Percentiles rank a stretch among this genome's conserved stretches.
These are phyloP conservation scores for Nematopogon swammerdamellus DNA, from an alignment of 2,888 invertebrate genomes.

Conservation along the genomic window DNA sequence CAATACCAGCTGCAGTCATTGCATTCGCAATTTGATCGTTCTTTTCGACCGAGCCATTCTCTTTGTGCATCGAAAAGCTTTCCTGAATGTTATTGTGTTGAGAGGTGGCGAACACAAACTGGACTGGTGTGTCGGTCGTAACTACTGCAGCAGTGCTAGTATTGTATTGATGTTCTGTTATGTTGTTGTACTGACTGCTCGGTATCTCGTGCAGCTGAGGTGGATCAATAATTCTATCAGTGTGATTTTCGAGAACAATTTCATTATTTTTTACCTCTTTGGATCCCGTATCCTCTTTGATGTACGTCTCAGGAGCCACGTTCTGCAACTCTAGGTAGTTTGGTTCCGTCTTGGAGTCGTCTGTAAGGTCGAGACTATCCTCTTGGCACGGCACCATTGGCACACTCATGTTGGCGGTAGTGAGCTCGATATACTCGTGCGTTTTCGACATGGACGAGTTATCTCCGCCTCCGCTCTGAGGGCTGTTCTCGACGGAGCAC, in stretches of 20 bases:
- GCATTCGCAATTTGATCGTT: slow-evolving; percentile 44
- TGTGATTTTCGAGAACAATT: neutral
- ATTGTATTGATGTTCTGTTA: neutral
- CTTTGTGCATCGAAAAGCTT: slow-evolving; percentile 12
- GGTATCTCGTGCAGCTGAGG: neutral
- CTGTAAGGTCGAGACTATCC: neutral
- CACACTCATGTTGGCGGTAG: slow-evolving; percentile 37
- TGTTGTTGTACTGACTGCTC: neutral
- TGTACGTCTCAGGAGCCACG: neutral
- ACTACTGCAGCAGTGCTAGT: neutral
- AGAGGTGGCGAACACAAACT: slow-evolving; percentile 9
- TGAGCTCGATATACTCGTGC: slow-evolving; percentile 41
- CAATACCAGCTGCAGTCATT: slow-evolving; percentile 45
- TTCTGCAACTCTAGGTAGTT: neutral
- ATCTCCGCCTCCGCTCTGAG: slow-evolving; percentile 24
- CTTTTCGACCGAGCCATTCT: slow-evolving; percentile 27
- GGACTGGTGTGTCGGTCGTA: slow-evolving; percentile 4
- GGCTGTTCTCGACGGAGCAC: slow-evolving; percentile 36
- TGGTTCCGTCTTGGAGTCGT: too few relatives aligned
- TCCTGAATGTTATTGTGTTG: neutral
- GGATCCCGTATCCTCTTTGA: neutral
- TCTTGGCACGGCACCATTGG: slow-evolving; percentile 14
- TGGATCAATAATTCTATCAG: too few relatives aligned
- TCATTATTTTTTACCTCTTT: neutral
- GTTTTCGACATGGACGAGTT: slow-evolving; percentile 22